Percentiles rank a stretch among this genome's conserved stretches.
Conservation (phyloP, 1,140 invertebrate species). For the Drosophila nigromelanica region DNA sequence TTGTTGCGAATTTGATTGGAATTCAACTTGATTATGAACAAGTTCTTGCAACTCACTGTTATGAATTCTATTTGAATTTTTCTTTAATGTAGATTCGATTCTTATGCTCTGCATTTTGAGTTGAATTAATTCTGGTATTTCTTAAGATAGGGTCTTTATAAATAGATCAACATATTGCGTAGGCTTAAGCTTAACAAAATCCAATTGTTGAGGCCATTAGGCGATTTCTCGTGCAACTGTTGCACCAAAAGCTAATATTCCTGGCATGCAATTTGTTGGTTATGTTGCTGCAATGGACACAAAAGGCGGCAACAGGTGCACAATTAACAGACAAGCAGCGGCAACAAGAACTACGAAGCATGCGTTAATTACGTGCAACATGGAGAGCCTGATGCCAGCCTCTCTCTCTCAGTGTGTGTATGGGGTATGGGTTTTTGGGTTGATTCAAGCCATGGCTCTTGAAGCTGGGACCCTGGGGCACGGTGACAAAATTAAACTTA, state of each 20-base stretch:
- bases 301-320: slow-evolving; percentile 76
- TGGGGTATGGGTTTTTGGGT: too few relatives aligned
- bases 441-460: slow-evolving; percentile 14
- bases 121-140: too few relatives aligned
- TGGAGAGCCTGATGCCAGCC: slow-evolving; percentile 26
- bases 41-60: too few relatives aligned
- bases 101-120: too few relatives aligned
- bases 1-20: too few relatives aligned
- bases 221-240: slow-evolving; percentile 24
- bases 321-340: slow-evolving; percentile 60
- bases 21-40: too few relatives aligned
- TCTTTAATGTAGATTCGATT: too few relatives aligned
- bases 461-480: slow-evolving; percentile 36
- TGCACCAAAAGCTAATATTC: slow-evolving; percentile 43
- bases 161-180: not conserved
- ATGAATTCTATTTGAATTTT: too few relatives aligned
- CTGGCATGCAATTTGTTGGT: slow-evolving; percentile 31
- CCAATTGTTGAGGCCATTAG: slow-evolving; percentile 8
- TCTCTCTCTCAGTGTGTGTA: too few relatives aligned
- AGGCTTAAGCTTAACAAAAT: not conserved
- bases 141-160: not conserved
- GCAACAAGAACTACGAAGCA: slow-evolving; percentile 58
- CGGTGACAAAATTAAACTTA: slow-evolving; percentile 82
- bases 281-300: slow-evolving; percentile 35
- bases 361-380: slow-evolving; percentile 65